These are phyloP conservation scores for Amphilophus citrinellus DNA, from an alignment of 2,113 vertebrate genomes.

Conservation along the genomic window DNA sequence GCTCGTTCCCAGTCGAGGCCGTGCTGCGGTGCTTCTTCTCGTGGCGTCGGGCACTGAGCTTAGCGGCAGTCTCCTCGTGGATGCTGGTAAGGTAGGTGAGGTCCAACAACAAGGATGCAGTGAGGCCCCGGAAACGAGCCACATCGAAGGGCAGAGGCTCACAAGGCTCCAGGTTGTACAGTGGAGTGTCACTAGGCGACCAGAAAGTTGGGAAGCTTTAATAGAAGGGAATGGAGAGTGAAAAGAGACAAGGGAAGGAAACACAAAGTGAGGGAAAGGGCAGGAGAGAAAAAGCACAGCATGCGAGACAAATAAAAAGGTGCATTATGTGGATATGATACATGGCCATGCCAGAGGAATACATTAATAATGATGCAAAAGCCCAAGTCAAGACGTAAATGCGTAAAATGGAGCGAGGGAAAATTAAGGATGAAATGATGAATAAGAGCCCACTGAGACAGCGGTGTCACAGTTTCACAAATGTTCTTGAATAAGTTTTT, in stretches of 20 bases:
- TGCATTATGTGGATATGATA: neutral
- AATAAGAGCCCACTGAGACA: too few relatives aligned
- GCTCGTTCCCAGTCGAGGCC: constrained; percentile 75
- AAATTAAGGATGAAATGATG: neutral
- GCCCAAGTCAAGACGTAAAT: neutral
- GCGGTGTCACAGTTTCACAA: too few relatives aligned
- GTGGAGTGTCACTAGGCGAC: constrained; percentile 99
- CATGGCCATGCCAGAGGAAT: neutral
- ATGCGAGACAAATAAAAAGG: constrained; percentile 51
- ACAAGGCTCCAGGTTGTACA: constrained; percentile 98
- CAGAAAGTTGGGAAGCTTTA: constrained; percentile 99
- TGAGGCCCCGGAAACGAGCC: constrained; percentile 93
- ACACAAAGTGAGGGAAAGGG: constrained; percentile 76
- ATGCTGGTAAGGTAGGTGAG: constrained; percentile 96
- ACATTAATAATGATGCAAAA: neutral
- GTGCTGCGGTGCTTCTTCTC: constrained; percentile 88
- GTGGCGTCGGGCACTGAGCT: constrained; percentile 87
- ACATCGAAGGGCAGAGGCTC: constrained; percentile 97
- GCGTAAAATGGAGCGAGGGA: neutral
- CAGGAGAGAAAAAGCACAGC: constrained; percentile 61
- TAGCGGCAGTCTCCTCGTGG: constrained; percentile 89
- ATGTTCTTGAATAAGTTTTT: too few relatives aligned
- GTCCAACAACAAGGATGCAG: constrained; percentile 92
- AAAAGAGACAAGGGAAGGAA: constrained; percentile 83
- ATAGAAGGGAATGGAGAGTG: constrained; percentile 89